Evolutionary conservation across 64 coral and sea anemone species (phyloP), one percentile per base, ranked within the genome.

Genomic region (Trachythela sp.): DNA sequence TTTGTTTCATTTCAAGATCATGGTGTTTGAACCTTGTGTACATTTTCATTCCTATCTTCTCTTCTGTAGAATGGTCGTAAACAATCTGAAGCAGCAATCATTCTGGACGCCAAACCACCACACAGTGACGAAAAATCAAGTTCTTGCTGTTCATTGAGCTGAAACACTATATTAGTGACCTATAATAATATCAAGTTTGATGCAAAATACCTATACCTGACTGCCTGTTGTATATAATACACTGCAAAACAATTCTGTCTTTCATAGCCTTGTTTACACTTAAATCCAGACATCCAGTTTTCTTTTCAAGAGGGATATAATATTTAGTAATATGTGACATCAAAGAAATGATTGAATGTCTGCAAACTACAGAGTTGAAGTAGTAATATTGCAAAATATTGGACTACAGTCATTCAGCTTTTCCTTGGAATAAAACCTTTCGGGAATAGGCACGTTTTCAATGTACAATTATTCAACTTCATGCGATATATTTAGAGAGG

Each of bases 21-120:
- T 52, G 49, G 48, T 6, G 48, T 52, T 52, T 52, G n/a, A n/a
- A n/a, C 22, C 8, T 52, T 1, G 13, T 8, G 8, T 52, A 1
- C 1, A 0, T 52, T 72, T 29, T 72, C 17, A 24, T 72, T 14
- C 68, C 68, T 34, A 77, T 14, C 13, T 80, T 20, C 35, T 80
- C 37, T 80, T 80, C 30, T 80, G 10, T 22, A 80, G 75, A 80
- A 35, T 80, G 75, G 75, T 80, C 75, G 75, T 39, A 80, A 80
- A 80, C 75, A 1, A 29, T 80, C 75, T 15, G 75, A 80, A 39
- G 75, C 49, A 52, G 49, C 75, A 37, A 80, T 80, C 31, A 80
- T 80, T 14, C 75, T 80, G 30, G 75, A 17, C 4, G 15, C 31
- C 15, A 80, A 80, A 64, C 56, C 20, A 64, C 4, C 20, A 64